Evolutionary conservation across 2,888 invertebrate species (phyloP).

Genomic region (Pterostichus niger): DNA sequence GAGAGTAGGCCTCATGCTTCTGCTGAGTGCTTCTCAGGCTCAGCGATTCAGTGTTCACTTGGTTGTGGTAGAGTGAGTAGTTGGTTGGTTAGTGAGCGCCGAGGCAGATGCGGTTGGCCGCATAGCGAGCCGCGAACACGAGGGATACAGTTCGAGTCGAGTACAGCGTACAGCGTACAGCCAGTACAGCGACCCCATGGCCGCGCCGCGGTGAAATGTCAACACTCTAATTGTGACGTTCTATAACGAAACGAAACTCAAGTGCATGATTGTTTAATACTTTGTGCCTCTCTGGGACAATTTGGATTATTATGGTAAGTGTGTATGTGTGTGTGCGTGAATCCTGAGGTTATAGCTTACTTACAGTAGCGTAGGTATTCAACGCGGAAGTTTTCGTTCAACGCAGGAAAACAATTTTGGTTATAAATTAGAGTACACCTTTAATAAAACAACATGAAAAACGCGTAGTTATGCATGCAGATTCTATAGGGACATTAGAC

Average conservation of each 20-base stretch:
- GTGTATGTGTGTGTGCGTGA: neutral
- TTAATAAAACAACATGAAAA: slow-evolving; percentile 7
- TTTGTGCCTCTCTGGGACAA: slow-evolving; percentile 3
- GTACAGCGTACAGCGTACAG: neutral
- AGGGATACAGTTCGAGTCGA: no score
- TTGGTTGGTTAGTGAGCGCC: neutral
- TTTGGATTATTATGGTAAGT: slow-evolving; percentile 48
- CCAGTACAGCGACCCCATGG: slow-evolving; percentile 59
- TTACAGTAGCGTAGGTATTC: neutral
- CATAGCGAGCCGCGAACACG: no score
- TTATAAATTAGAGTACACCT: slow-evolving; percentile 13
- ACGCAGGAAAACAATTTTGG: slow-evolving; percentile 55
- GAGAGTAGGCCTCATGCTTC: slow-evolving; percentile 15
- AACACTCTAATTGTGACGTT: slow-evolving; percentile 61
- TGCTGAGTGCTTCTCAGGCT: neutral
- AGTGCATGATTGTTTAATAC: slow-evolving; percentile 17
- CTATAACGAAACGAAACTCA: neutral
- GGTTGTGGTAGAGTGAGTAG: neutral
- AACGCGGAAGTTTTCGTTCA: slow-evolving; percentile 43
- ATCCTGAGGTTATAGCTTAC: neutral
- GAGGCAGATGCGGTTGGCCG: no score
- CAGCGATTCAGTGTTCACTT: no score
- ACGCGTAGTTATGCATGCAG: neutral
- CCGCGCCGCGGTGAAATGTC: slow-evolving; percentile 56
- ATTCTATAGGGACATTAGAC: neutral